Percentiles rank a stretch among this genome's conserved stretches.
These are phyloP conservation scores for Microcaecilia unicolor DNA, from an alignment of 2,797 vertebrate species.

Conservation along the genomic window DNA sequence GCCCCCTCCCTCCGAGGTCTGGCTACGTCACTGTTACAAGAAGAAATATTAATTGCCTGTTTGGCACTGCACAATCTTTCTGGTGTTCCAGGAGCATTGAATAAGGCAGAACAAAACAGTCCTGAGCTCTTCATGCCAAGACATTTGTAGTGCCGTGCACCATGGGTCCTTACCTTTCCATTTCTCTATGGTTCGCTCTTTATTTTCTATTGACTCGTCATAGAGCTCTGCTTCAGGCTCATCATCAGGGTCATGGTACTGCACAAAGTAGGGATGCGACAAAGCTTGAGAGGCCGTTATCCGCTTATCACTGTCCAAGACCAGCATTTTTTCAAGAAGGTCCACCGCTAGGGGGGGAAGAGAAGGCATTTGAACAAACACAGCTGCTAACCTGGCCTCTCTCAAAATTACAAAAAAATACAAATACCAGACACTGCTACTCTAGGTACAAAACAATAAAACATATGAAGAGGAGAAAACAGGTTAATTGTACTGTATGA, in stretches of 20 bases:
- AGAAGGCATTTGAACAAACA: neutral
- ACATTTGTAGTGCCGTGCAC: too few relatives aligned
- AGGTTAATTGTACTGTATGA: too few relatives aligned
- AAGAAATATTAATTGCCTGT: neutral
- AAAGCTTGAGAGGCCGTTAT: slow-evolving; percentile 84
- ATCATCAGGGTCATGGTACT: slow-evolving; percentile 91
- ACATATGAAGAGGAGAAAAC: too few relatives aligned
- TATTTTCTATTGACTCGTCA: slow-evolving; percentile 85
- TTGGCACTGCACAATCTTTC: neutral
- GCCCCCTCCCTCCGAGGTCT: too few relatives aligned
- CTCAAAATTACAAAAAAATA: too few relatives aligned
- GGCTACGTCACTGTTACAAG: too few relatives aligned
- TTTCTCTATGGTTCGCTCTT: slow-evolving; percentile 84
- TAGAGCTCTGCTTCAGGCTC: slow-evolving; percentile 86
- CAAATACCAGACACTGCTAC: too few relatives aligned
- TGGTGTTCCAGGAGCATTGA: neutral
- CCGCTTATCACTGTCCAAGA: slow-evolving; percentile 89
- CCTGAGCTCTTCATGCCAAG: too few relatives aligned
- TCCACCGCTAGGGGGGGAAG: slow-evolving; percentile 70
- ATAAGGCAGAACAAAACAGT: too few relatives aligned
- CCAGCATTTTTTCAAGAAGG: slow-evolving; percentile 88
- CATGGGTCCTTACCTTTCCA: slow-evolving; percentile 98
- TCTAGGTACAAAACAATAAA: too few relatives aligned
- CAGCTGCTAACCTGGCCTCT: too few relatives aligned
- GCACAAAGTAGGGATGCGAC: slow-evolving; percentile 87